Evolutionary conservation across 2,797 vertebrate genomes (phyloP).

Genomic region (Acestrorhynchus altus): DNA sequence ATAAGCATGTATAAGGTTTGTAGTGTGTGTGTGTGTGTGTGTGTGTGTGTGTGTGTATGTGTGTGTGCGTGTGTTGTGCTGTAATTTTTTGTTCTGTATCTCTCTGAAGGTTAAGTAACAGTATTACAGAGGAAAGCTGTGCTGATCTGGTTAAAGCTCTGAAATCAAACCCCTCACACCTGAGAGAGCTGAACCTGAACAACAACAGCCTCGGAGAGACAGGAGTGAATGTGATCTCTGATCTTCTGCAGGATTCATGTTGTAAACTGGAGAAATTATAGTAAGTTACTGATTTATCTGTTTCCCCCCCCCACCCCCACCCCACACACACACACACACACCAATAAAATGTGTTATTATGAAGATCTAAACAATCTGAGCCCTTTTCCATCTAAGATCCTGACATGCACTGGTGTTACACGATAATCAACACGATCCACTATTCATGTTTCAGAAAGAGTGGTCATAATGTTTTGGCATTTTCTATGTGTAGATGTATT

Average conservation of each 20-base stretch:
- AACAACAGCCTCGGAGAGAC: background rate
- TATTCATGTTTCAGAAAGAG: no score
- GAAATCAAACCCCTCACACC: background rate
- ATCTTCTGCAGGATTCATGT: background rate
- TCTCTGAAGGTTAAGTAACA: background rate
- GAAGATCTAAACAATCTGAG: no score
- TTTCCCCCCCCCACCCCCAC: no score
- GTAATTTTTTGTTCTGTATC: background rate
- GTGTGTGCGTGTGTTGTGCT: no score
- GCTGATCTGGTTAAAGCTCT: background rate
- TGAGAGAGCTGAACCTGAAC: background rate
- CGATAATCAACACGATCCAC: no score
- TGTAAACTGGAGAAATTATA: background rate
- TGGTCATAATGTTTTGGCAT: background rate
- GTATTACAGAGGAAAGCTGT: background rate
- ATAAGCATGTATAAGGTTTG: no score
- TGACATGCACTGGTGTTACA: no score
- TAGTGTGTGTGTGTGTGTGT: no score
- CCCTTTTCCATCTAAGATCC: no score
- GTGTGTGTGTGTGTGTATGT: no score
- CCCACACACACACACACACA: no score
- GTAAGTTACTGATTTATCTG: background rate
- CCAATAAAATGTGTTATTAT: no score
- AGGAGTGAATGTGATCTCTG: background rate
- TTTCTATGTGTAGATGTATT: background rate